Base-by-base conservation (phyloP, 2,888 invertebrate species). In the Orgyia antiqua region DNA sequence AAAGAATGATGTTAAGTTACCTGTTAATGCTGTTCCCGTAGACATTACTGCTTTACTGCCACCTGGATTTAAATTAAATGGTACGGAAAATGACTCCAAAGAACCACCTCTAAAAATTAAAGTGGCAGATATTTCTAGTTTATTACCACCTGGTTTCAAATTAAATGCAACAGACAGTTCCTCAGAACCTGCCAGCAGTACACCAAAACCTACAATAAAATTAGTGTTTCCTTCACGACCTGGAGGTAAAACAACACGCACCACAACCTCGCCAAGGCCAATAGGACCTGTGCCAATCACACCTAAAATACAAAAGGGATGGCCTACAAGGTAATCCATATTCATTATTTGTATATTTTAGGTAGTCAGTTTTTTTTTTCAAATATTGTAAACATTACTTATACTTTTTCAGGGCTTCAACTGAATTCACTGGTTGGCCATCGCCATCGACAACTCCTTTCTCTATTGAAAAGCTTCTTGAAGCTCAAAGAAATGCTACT, bases 361-460 rank as follows among this genome's bases (percentile, higher is more conserved):
- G n/a, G n/a, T n/a, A n/a, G n/a, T n/a, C n/a, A n/a, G n/a, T n/a
- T n/a, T n/a, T n/a, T n/a, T n/a, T n/a, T n/a, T n/a, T n/a, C n/a
- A n/a, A n/a, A n/a, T n/a, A n/a, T n/a, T n/a, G n/a, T n/a, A n/a
- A n/a, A n/a, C n/a, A n/a, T n/a, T n/a, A n/a, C n/a, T n/a, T n/a
- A n/a, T n/a, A n/a, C n/a, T n/a, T 27, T 68, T 78, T 21, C 58
- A 93, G 94, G 74, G 93, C 92, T 11, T 94, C 94, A 5, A 96
- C 95, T 10, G 95, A 94, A 70, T 96, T 96, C 56, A 95, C 95
- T 8, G 96, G 96, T 9, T 96, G 96, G 96, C 95, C 95, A 7
- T 93, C 94, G 1, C 92, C 94, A 4, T 93, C 95, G 1, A 95
- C 95, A 0, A 95, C 95, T 0, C 94, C 95, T 0, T 91, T 95